A percentile compares a stretch with the other conserved stretches of the same genome.
phyloP scores from a whole-genome alignment of 37 sponge, comb jelly and placozoan species.

The Ephydatia muelleri region DNA sequence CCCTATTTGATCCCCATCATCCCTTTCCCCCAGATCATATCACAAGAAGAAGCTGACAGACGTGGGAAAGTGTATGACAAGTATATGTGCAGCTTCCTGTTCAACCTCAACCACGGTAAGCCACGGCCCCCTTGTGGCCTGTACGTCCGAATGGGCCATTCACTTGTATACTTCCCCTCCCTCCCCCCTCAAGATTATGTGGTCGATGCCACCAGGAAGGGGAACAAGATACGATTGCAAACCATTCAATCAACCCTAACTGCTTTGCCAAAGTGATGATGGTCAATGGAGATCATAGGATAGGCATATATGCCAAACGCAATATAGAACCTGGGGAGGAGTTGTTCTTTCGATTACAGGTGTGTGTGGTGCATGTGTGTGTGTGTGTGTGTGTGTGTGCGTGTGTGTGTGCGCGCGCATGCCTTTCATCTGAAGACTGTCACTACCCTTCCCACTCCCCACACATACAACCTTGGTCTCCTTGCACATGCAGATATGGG shows the following conservation, averaged over 20 bases:
- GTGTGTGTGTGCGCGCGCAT: no score
- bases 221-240: conserved; percentile 98
- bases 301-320: conserved; percentile 94
- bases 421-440: background rate
- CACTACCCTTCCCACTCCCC: background rate
- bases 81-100: conserved; percentile 98
- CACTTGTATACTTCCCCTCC: background rate
- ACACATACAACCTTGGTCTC: background rate
- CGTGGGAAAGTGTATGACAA: conserved; percentile 98
- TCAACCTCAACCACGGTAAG: conserved; percentile 96
- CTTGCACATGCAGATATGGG: conserved; percentile 72
- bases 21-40: conserved; percentile 84
- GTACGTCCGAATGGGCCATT: background rate
- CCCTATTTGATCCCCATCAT: background rate
- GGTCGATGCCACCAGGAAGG: conserved; percentile 97
- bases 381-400: no score
- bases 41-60: conserved; percentile 97
- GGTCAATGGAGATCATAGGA: conserved; percentile 96
- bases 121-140: background rate
- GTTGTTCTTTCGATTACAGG: conserved; percentile 99
- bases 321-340: conserved; percentile 95
- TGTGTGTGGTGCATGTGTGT: no score
- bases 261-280: conserved; percentile 96
- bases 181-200: conserved; percentile 75
- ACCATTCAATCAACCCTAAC: conserved; percentile 94